Percentiles rank a stretch among this genome's conserved stretches.
Evolutionary conservation across 2,113 vertebrate genomes (phyloP).

Genomic region (Abramis brama): DNA sequence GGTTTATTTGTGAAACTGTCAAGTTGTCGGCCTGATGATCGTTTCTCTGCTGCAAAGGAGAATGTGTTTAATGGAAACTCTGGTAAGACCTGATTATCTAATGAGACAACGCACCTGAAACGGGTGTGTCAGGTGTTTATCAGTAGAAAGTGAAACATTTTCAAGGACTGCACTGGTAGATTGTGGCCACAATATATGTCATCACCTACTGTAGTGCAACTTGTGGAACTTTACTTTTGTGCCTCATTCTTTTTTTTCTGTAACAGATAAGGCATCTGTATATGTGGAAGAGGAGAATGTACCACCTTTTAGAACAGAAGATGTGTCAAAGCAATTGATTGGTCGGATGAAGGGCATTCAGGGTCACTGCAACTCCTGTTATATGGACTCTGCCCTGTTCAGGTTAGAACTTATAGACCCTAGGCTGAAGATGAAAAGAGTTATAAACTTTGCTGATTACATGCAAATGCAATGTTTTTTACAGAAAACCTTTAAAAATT

Average conservation of each 20-base stretch:
- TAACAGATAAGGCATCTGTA: conserved; percentile 55
- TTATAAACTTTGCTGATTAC: too few species aligned
- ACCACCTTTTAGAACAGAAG: conserved; percentile 74
- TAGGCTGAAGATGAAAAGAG: not conserved
- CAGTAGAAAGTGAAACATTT: not conserved
- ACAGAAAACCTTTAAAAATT: too few species aligned
- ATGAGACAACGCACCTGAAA: not conserved
- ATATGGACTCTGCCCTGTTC: conserved; percentile 89
- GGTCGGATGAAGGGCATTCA: conserved; percentile 87
- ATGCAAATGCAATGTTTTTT: too few species aligned
- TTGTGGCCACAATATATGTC: not conserved
- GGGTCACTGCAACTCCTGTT: conserved; percentile 91
- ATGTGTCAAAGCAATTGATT: conserved; percentile 70
- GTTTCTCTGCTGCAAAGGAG: conserved; percentile 67
- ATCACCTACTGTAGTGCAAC: not conserved
- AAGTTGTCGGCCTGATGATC: conserved; percentile 77
- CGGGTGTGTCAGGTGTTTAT: not conserved
- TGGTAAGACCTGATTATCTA: conserved; percentile 50
- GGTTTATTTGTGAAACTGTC: conserved; percentile 81
- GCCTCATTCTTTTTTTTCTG: conserved; percentile 20
- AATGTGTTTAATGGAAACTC: conserved; percentile 1
- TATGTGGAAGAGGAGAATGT: conserved; percentile 55
- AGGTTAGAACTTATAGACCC: conserved; percentile 69
- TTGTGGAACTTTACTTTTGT: not conserved
- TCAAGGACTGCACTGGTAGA: not conserved